Evolutionary conservation across 1,140 invertebrate species (phyloP).

Genomic region (Helicoverpa armigera): DNA sequence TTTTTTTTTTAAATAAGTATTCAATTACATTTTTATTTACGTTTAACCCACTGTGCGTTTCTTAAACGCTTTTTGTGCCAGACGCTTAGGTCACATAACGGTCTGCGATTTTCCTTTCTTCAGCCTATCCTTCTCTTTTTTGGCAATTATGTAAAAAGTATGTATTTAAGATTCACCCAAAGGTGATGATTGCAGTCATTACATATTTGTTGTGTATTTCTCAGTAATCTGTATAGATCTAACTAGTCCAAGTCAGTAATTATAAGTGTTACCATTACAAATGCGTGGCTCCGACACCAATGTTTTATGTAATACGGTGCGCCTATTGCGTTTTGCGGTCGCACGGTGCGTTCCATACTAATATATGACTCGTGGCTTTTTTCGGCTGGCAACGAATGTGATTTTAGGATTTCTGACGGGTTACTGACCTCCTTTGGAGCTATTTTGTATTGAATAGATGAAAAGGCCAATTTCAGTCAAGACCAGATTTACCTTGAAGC

Average conservation of each 20-base stretch:
- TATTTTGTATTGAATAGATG: background rate
- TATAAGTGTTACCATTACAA: constrained; percentile 37
- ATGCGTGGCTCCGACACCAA: constrained; percentile 25
- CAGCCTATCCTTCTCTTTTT: too few relatives aligned
- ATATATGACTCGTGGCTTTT: background rate
- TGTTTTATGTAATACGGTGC: constrained; percentile 41
- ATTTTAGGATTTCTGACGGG: constrained; percentile 4
- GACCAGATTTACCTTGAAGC: background rate
- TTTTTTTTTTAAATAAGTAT: too few relatives aligned
- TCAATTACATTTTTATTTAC: too few relatives aligned
- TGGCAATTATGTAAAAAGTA: too few relatives aligned
- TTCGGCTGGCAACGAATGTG: background rate
- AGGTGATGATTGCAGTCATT: too few relatives aligned
- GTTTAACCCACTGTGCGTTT: too few relatives aligned
- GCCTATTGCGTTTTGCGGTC: constrained; percentile 40
- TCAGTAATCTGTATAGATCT: constrained; percentile 6
- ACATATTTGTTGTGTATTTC: constrained; percentile 14
- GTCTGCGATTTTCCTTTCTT: too few relatives aligned
- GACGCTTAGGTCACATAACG: too few relatives aligned
- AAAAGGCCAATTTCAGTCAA: background rate
- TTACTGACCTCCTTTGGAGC: background rate
- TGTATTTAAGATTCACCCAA: too few relatives aligned
- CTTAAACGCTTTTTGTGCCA: too few relatives aligned
- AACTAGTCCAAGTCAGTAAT: constrained; percentile 33
- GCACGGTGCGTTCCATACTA: constrained; percentile 23